Conservation (phyloP, 2,797 vertebrate species). For the Dallia pectoralis region DNA sequence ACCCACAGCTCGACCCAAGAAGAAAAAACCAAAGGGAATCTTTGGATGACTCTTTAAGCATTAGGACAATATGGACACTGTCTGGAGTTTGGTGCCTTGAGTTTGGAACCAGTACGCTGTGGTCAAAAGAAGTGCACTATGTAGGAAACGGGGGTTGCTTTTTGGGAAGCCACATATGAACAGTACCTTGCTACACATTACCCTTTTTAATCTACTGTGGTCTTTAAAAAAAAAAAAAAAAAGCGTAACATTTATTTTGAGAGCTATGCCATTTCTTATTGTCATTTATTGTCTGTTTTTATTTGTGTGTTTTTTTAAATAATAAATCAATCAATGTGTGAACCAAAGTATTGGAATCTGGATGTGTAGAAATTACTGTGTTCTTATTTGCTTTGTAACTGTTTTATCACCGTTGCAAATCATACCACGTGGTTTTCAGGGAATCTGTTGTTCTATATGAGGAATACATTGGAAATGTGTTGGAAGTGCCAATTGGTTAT, state of each 20-base stretch:
- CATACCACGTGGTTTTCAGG: conserved; percentile 8
- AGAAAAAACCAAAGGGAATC: conserved; percentile 73
- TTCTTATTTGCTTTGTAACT: not conserved
- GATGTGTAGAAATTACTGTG: not conserved
- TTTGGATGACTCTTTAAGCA: conserved; percentile 61
- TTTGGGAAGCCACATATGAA: not conserved
- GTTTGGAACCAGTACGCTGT: not conserved
- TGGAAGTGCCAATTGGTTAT: not conserved
- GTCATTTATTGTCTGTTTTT: not conserved
- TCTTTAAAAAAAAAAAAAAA: not conserved
- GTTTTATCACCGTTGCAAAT: not conserved
- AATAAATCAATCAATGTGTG: not conserved
- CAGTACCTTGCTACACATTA: not conserved
- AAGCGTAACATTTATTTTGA: not conserved
- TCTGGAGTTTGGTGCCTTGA: not conserved
- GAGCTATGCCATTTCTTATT: not conserved
- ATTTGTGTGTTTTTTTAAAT: not conserved
- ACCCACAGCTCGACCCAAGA: conserved; percentile 64
- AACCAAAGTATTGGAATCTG: not conserved
- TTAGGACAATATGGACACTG: not conserved
- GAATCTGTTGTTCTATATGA: not conserved
- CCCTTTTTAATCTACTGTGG: conserved; percentile 7
- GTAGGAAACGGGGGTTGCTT: not conserved
- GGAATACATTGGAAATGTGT: not conserved
- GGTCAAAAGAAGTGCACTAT: not conserved